phyloP scores from a whole-genome alignment of 1,140 invertebrate genomes.

The Neodiprion fabricii region DNA sequence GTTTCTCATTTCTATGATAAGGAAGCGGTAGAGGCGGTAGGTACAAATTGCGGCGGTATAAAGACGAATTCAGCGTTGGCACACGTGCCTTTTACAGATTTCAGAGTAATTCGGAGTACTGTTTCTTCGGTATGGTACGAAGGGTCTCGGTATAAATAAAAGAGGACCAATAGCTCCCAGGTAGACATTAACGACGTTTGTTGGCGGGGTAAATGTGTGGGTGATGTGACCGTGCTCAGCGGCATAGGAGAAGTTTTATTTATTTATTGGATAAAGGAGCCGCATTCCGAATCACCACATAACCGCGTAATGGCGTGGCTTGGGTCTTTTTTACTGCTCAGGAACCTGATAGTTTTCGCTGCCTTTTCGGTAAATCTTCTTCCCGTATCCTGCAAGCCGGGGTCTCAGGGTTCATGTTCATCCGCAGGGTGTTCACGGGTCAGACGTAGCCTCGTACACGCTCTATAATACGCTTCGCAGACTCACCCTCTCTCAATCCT shows the following conservation, averaged over 20 bases:
- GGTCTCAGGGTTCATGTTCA: background rate
- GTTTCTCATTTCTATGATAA: slow-evolving; percentile 6
- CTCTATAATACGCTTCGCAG: background rate
- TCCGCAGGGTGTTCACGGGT: background rate
- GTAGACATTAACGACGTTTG: background rate
- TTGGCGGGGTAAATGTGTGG: background rate
- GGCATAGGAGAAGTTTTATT: slow-evolving; percentile 5
- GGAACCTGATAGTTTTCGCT: slow-evolving; percentile 16
- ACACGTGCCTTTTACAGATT: background rate
- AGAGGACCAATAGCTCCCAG: background rate
- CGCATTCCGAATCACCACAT: slow-evolving; percentile 15
- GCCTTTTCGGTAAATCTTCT: slow-evolving; percentile 16
- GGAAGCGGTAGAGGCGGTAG: background rate
- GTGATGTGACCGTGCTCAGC: background rate
- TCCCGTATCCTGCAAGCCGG: background rate
- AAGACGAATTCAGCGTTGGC: background rate
- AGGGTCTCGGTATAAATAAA: background rate
- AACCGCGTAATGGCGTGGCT: slow-evolving; percentile 9
- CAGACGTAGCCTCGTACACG: background rate
- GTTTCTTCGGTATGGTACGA: background rate
- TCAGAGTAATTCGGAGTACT: background rate
- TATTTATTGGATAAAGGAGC: slow-evolving; percentile 16
- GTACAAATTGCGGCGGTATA: background rate
- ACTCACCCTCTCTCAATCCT: background rate
- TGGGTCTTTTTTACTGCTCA: slow-evolving; percentile 8